Evolutionary conservation across 2,113 vertebrate genomes (phyloP).

Genomic region (Lethenteron reissneri): DNA sequence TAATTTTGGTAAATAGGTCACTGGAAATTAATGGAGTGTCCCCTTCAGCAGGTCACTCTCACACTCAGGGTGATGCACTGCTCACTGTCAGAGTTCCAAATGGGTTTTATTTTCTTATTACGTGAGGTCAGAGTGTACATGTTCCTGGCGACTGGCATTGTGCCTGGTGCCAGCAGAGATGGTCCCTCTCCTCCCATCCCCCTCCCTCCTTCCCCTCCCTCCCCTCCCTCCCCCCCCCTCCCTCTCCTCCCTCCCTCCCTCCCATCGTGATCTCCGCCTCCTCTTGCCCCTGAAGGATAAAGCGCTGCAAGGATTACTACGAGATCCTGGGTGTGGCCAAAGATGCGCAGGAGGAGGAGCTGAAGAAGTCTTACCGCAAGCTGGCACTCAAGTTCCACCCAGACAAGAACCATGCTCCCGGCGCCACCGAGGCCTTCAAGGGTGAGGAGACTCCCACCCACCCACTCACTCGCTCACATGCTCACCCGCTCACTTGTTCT

Average conservation of each 20-base stretch:
- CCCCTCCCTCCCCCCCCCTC: slow-evolving; percentile 7
- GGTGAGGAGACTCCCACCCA: slow-evolving; percentile 30
- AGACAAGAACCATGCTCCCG: slow-evolving; percentile 82
- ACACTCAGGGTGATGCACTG: background rate
- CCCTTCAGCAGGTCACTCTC: slow-evolving; percentile 5
- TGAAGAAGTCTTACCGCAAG: slow-evolving; percentile 89
- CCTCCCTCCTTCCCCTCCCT: slow-evolving; percentile 8
- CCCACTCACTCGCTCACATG: background rate
- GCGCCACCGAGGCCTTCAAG: slow-evolving; percentile 97
- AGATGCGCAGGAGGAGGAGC: slow-evolving; percentile 70
- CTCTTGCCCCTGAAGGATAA: slow-evolving; percentile 43
- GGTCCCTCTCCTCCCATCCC: slow-evolving; percentile 7
- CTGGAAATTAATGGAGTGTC: background rate
- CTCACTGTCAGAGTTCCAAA: background rate
- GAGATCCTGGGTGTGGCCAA: slow-evolving; percentile 68
- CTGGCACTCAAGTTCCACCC: slow-evolving; percentile 91
- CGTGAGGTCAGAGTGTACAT: background rate
- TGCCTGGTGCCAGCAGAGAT: slow-evolving; percentile 7
- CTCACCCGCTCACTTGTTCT: too few species aligned
- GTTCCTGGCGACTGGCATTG: slow-evolving; percentile 14
- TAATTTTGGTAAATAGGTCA: too few species aligned
- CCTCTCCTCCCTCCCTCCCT: slow-evolving; percentile 7
- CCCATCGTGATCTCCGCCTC: slow-evolving; percentile 10
- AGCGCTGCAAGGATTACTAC: slow-evolving; percentile 84
- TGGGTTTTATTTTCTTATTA: background rate